Evolutionary conservation across 2,797 vertebrate genomes (phyloP).

Genomic region (Parauchenoglanis ngamensis): DNA sequence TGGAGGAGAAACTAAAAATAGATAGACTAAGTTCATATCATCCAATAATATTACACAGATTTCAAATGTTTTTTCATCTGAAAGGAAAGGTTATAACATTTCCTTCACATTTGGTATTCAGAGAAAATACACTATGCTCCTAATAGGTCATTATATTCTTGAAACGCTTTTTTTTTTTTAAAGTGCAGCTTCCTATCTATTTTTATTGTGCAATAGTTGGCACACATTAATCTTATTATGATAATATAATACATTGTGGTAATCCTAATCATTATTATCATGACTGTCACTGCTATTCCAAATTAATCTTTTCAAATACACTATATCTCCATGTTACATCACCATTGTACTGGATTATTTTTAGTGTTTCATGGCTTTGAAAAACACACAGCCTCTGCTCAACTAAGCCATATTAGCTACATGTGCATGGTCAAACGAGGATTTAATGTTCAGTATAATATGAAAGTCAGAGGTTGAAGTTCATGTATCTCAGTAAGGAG

Average conservation of each 20-base stretch:
- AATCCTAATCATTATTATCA: neutral
- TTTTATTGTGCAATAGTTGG: neutral
- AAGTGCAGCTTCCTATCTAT: neutral
- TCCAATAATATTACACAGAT: no score
- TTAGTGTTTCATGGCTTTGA: neutral
- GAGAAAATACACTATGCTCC: neutral
- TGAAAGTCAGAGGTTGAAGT: slow-evolving; percentile 50
- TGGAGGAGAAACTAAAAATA: neutral
- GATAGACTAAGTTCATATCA: no score
- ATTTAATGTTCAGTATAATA: slow-evolving; percentile 41
- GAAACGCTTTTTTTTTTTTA: neutral
- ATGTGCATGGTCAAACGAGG: slow-evolving; percentile 26
- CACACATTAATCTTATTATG: neutral
- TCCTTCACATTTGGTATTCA: neutral
- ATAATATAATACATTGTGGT: neutral
- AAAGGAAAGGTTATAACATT: neutral
- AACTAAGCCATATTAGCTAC: neutral
- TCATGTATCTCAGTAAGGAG: slow-evolving; percentile 36
- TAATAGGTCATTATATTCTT: neutral
- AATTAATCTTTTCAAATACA: neutral
- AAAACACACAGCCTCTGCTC: neutral
- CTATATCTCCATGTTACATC: neutral
- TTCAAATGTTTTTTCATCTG: no score
- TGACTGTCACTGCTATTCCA: neutral
- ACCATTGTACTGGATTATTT: neutral